Evolutionary conservation across 1,140 invertebrate genomes (phyloP).

Genomic region (Colletes gigas): DNA sequence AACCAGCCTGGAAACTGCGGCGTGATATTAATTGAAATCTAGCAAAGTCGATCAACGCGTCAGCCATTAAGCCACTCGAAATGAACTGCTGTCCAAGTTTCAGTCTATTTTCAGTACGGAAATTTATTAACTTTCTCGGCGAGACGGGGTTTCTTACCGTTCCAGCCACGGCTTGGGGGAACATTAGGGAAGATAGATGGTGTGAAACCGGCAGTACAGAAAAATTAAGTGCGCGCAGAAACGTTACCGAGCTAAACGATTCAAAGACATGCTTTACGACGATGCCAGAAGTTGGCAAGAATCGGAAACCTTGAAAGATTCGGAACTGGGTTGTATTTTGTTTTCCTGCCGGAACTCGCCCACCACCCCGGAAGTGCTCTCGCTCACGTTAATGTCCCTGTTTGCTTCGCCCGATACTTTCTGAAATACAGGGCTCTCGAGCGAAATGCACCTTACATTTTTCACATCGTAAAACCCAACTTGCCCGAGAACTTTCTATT

Average conservation of each 20-base stretch:
- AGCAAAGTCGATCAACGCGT: constrained; percentile 16
- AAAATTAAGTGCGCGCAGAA: constrained; percentile 15
- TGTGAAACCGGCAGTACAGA: neutral
- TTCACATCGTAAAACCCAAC: neutral
- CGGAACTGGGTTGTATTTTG: constrained; percentile 37
- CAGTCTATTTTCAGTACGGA: constrained; percentile 4
- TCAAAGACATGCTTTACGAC: neutral
- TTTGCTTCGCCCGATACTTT: neutral
- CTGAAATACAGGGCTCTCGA: neutral
- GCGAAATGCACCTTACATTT: neutral
- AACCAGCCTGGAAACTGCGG: too few species aligned
- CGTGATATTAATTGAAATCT: constrained; percentile 15
- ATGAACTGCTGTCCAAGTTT: constrained; percentile 4
- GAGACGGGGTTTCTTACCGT: neutral
- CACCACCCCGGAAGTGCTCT: neutral
- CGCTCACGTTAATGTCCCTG: neutral
- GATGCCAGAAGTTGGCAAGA: constrained; percentile 23
- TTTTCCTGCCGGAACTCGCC: constrained; percentile 4
- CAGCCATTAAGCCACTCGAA: neutral
- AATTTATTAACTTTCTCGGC: constrained; percentile 13
- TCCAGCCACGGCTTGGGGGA: neutral
- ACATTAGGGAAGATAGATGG: constrained; percentile 32
- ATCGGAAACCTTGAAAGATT: constrained; percentile 31
- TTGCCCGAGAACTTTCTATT: neutral
- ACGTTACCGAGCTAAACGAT: neutral